Evolutionary conservation across 2,888 invertebrate genomes (phyloP).

Genomic region (Euzetes globulus): DNA sequence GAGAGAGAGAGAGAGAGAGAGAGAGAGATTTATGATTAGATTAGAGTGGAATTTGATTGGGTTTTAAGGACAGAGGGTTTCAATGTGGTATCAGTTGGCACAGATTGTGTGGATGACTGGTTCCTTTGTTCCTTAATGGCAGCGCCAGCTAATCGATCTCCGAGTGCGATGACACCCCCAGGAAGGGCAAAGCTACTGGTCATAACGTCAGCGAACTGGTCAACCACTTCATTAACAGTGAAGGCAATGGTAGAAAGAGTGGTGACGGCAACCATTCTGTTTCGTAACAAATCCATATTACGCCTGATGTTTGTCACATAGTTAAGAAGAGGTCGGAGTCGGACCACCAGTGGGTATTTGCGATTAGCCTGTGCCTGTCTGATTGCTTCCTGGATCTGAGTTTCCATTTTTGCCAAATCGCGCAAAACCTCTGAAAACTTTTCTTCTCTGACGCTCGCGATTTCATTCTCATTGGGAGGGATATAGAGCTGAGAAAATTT

Average conservation of each 20-base stretch:
- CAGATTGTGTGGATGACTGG: neutral
- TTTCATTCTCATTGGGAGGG: neutral
- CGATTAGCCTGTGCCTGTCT: slow-evolving; percentile 24
- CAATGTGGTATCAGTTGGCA: neutral
- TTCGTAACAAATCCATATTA: slow-evolving; percentile 23
- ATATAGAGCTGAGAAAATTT: neutral
- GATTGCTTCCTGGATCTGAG: slow-evolving; percentile 29
- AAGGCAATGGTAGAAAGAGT: slow-evolving; percentile 21
- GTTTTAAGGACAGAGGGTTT: neutral
- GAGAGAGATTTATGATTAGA: neutral
- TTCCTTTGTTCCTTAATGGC: neutral
- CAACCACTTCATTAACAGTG: slow-evolving; percentile 31
- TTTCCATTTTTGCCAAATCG: slow-evolving; percentile 32
- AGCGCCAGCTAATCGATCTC: neutral
- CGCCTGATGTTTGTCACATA: slow-evolving; percentile 26
- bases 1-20: too few species aligned
- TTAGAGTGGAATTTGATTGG: neutral
- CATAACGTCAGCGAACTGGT: slow-evolving; percentile 31
- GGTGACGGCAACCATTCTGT: slow-evolving; percentile 27
- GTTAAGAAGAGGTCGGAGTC: slow-evolving; percentile 22
- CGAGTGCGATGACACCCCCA: neutral
- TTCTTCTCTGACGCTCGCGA: slow-evolving; percentile 20
- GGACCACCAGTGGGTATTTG: slow-evolving; percentile 25
- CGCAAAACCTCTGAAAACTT: slow-evolving; percentile 28
- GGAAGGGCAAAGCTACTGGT: slow-evolving; percentile 6